Evolutionary conservation across 2,113 vertebrate genomes (phyloP).

Genomic region (Seriola quinqueradiata): DNA sequence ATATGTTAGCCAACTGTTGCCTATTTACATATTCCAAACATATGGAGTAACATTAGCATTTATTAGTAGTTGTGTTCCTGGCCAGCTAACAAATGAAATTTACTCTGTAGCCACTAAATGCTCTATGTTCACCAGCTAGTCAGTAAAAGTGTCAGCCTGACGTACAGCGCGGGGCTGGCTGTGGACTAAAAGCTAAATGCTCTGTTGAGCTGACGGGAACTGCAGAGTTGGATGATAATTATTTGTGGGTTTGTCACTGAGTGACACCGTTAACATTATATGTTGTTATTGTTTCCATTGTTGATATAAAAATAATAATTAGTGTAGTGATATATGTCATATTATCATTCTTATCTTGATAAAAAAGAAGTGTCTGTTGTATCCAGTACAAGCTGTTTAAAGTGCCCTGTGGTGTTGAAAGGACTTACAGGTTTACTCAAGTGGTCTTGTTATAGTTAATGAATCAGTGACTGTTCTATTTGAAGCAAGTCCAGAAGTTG

Average conservation of each 20-base stretch:
- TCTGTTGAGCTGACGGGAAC: background rate
- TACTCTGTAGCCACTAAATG: too few relatives aligned
- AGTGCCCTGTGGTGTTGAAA: constrained; percentile 22
- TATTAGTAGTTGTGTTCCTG: too few relatives aligned
- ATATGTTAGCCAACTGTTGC: too few relatives aligned
- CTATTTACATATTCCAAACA: too few relatives aligned
- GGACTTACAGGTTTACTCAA: background rate
- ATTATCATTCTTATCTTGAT: background rate
- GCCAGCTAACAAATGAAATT: too few relatives aligned
- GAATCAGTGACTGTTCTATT: constrained; percentile 54
- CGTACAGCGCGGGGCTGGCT: background rate
- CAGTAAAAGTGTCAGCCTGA: too few relatives aligned
- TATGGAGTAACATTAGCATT: too few relatives aligned
- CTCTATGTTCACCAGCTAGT: background rate
- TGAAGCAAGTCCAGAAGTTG: constrained; percentile 50
- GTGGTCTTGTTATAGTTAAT: constrained; percentile 57
- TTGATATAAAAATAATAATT: background rate
- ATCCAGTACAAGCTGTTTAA: background rate
- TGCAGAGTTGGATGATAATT: background rate
- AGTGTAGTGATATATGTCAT: background rate
- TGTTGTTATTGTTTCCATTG: background rate
- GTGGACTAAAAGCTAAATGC: background rate
- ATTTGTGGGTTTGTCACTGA: background rate
- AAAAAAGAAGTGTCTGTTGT: background rate
- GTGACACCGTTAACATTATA: background rate